Evolutionary conservation across 2,113 vertebrate genomes (phyloP), one percentile per base, ranked within the genome.

Genomic region (Eptatretus burgeri): DNA sequence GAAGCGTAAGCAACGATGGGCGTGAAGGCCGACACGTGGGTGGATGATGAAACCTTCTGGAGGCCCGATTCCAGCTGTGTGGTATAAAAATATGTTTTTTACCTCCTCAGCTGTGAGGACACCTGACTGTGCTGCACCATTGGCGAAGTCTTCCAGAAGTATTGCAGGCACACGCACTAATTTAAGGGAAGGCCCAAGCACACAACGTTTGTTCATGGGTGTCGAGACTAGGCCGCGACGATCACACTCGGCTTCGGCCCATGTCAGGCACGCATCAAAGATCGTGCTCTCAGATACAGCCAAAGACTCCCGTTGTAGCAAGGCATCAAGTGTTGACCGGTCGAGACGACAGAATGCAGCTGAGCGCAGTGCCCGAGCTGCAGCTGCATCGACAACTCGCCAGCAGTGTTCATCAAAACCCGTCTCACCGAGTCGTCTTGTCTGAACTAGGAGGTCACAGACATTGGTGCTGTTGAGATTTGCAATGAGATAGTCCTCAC

Each of bases 51-150:
- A 60, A 3, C 20, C 56, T n/a, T 17, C n/a, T 12, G 10, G n/a
- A 20, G 56, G 56, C 56, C 20, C 20, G 10, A 17, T n/a, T 20
- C 56, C n/a, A n/a, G 56, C 56, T 12, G 56, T 60, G 56, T 60
- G 19, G 56, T 17, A 60, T n/a, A 60, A 20, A 20, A 60, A 60
- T n/a, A 60, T 60, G 56, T 20, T 60, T n/a, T 60, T 60, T n/a
- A 20, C 19, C 56, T 60, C 56, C 56, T 60, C 56, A 12, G 56
- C 56, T n/a, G n/a, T 60, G 56, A 60, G 56, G n/a, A 60, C 12
- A 12, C 56, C 56, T 20, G 56, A 60, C 56, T 60, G 56, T 20
- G 56, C 56, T n/a, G 56, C 56, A n/a, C 56, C 56, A 60, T 60
- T 60, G n/a, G 56, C 56, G 56, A 60, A 60, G 10, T 60, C 56